These are phyloP conservation scores for Ectropis crepuscularia DNA, from an alignment of 2,888 invertebrate genomes.

Conservation along the genomic window DNA sequence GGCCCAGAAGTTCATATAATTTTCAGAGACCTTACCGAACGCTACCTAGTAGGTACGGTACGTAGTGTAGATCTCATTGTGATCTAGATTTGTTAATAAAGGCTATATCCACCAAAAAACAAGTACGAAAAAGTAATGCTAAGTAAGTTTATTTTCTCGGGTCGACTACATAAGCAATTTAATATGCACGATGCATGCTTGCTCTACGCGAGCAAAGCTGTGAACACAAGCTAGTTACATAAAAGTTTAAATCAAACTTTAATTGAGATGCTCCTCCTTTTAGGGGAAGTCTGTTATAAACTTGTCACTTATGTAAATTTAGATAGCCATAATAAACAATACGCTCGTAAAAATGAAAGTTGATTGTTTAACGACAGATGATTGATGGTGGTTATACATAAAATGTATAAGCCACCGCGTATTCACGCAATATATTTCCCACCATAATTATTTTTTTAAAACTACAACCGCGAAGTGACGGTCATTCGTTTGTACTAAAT, in stretches of 20 bases:
- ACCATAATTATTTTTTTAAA: slow-evolving; percentile 40
- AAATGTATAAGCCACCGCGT: slow-evolving; percentile 59
- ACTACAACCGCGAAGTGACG: slow-evolving; percentile 32
- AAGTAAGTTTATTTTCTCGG: no score
- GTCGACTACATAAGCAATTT: no score
- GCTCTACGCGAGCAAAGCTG: no score
- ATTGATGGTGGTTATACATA: slow-evolving; percentile 61
- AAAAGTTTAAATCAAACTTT: slow-evolving; percentile 30
- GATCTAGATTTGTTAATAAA: no score
- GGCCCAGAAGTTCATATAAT: no score
- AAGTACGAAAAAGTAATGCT: no score
- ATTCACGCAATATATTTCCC: slow-evolving; percentile 57
- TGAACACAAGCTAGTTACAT: background rate
- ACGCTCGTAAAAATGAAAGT: slow-evolving; percentile 64
- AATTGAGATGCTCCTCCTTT: slow-evolving; percentile 41
- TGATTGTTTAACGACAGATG: slow-evolving; percentile 70
- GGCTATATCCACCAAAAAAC: no score
- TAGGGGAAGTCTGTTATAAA: slow-evolving; percentile 42
- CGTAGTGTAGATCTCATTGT: no score
- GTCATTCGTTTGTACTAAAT: slow-evolving; percentile 21
- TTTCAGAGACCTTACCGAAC: no score
- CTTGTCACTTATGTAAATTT: slow-evolving; percentile 49
- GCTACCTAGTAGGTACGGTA: no score
- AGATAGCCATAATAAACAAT: slow-evolving; percentile 49
- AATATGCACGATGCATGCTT: no score